phyloP scores from a whole-genome alignment of 2,113 vertebrate genomes.

The Elaphurus davidianus region DNA sequence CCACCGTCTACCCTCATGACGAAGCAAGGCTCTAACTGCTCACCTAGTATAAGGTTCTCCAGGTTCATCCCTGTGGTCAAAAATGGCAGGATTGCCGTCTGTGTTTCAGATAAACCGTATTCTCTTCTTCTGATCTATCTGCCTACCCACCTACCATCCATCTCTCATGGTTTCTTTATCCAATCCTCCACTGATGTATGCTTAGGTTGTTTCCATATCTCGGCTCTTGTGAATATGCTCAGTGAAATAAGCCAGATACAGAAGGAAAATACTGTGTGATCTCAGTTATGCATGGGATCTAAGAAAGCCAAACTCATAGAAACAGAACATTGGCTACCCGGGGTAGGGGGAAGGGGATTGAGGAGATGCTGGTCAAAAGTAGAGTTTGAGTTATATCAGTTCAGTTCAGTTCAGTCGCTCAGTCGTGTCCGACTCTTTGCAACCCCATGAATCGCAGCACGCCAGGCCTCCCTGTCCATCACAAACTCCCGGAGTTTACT shows the following conservation, averaged over 20 bases:
- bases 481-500: no score
- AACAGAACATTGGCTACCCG: rapidly evolving
- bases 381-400: not conserved
- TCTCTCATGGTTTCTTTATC: not conserved
- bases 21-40: not conserved
- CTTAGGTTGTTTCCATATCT: not conserved
- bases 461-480: no score
- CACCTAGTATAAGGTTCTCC: rapidly evolving
- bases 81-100: no score
- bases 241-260: not conserved
- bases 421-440: no score
- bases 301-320: not conserved
- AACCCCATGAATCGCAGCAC: no score
- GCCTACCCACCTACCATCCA: not conserved
- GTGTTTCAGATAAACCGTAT: not conserved
- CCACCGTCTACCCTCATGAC: rapidly evolving
- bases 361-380: not conserved
- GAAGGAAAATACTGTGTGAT: not conserved
- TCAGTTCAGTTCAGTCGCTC: no score
- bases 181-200: not conserved
- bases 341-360: rapidly evolving
- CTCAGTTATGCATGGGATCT: not conserved
- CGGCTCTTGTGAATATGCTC: not conserved
- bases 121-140: not conserved
- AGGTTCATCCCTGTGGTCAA: not conserved